A percentile compares a stretch with the other conserved stretches of the same genome.
phyloP scores from a whole-genome alignment of 2,888 invertebrate species.

The Drosophila meridiana region DNA sequence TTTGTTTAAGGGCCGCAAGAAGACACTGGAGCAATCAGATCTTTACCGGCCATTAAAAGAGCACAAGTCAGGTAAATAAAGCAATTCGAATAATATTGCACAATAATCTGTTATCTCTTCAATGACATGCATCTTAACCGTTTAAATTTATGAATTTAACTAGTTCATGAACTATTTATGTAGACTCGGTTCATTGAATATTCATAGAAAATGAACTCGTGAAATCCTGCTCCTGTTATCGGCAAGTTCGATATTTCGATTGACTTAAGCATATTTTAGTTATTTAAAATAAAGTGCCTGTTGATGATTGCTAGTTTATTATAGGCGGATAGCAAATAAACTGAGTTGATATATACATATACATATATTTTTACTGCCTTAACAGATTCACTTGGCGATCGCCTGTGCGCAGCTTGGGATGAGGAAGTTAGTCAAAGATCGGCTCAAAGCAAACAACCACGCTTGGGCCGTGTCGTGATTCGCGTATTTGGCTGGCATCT shows the following conservation, averaged over 20 bases:
- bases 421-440: slow-evolving; percentile 42
- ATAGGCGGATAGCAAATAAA: neutral
- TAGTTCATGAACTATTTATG: neutral
- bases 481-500: slow-evolving; percentile 85
- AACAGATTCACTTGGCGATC: slow-evolving; percentile 49
- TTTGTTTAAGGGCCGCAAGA: slow-evolving; percentile 90
- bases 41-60: slow-evolving; percentile 89
- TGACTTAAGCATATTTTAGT: neutral
- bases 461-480: slow-evolving; percentile 33
- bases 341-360: neutral
- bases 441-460: slow-evolving; percentile 42
- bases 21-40: slow-evolving; percentile 90
- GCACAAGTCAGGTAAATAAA: slow-evolving; percentile 88
- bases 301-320: neutral
- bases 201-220: neutral
- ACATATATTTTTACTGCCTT: neutral
- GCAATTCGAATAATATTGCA: neutral
- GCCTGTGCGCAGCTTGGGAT: slow-evolving; percentile 54
- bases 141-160: neutral
- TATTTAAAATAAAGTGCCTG: no score
- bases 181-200: neutral
- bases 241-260: slow-evolving; percentile 6
- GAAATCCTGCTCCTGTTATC: neutral
- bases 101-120: neutral
- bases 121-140: neutral